Evolutionary conservation across 2,888 invertebrate species (phyloP).

Genomic region (Drosophila merina): DNA sequence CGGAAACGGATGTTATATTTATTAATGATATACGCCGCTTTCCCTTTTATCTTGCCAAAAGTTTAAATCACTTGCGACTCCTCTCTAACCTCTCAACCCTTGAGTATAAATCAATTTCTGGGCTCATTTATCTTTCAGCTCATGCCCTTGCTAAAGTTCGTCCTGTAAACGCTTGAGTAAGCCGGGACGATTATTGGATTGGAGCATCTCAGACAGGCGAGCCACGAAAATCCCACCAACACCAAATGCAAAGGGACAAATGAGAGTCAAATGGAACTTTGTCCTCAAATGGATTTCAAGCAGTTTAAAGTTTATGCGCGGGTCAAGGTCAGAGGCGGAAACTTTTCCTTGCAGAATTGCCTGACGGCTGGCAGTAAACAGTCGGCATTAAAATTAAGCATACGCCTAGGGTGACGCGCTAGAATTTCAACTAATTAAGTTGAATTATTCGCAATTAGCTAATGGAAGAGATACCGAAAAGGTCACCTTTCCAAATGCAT

Average conservation of each 20-base stretch:
- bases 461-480: slow-evolving; percentile 17
- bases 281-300: not conserved
- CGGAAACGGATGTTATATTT: too few relatives aligned
- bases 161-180: slow-evolving; percentile 16
- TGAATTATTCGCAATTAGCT: slow-evolving; percentile 43
- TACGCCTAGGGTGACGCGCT: slow-evolving; percentile 25
- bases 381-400: slow-evolving; percentile 33
- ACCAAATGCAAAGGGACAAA: slow-evolving; percentile 10
- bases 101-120: slow-evolving; percentile 17
- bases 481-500: not conserved
- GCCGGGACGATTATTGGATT: slow-evolving; percentile 27
- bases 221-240: slow-evolving; percentile 11
- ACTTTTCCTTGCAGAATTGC: slow-evolving; percentile 32
- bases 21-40: not conserved
- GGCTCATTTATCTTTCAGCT: slow-evolving; percentile 21
- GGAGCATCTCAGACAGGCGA: slow-evolving; percentile 18
- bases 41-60: not conserved
- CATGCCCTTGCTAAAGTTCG: slow-evolving; percentile 9
- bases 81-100: not conserved
- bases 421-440: slow-evolving; percentile 46
- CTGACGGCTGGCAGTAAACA: slow-evolving; percentile 22
- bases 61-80: slow-evolving; percentile 12
- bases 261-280: not conserved
- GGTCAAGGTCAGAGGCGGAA: slow-evolving; percentile 59
- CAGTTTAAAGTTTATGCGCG: slow-evolving; percentile 26